Evolutionary conservation across 2,113 vertebrate genomes (phyloP).

Genomic region (Otocyon megalotis): DNA sequence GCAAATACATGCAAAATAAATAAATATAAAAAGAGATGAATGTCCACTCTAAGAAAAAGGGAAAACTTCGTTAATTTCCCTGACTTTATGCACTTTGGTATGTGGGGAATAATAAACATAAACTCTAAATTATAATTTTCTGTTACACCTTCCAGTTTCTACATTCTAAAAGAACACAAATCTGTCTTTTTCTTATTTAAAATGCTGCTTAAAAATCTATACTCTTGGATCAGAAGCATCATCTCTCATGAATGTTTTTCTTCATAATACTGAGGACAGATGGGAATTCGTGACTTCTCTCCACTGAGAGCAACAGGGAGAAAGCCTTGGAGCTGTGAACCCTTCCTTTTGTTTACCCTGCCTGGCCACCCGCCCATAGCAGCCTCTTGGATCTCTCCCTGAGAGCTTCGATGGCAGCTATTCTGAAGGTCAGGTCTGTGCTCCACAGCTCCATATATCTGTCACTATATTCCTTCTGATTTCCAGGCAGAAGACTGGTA

Average conservation of each 20-base stretch:
- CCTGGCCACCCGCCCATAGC: conserved; percentile 67
- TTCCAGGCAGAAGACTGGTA: conserved; percentile 61
- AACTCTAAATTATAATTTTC: background rate
- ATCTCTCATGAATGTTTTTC: conserved; percentile 67
- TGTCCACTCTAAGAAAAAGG: background rate
- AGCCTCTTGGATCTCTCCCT: conserved; percentile 78
- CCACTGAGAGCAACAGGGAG: conserved; percentile 50
- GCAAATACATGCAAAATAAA: background rate
- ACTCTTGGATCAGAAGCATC: conserved; percentile 1
- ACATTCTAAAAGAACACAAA: background rate
- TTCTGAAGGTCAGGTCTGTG: conserved; percentile 76
- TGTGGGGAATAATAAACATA: background rate
- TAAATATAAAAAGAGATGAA: background rate
- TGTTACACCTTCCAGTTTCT: background rate
- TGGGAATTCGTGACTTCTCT: conserved; percentile 70
- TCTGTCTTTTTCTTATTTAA: background rate
- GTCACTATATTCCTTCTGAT: conserved; percentile 74
- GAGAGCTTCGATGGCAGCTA: conserved; percentile 53
- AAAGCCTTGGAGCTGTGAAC: conserved; percentile 1
- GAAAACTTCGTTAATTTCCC: background rate
- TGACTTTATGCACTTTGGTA: background rate
- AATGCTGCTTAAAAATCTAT: background rate
- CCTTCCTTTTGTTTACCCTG: conserved; percentile 64
- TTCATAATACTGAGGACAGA: conserved; percentile 71
- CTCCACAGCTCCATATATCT: conserved; percentile 73